A percentile compares a stretch with the other conserved stretches of the same genome.
Evolutionary conservation across 1,140 invertebrate genomes (phyloP).

Genomic region (Melanaphis sacchari): DNA sequence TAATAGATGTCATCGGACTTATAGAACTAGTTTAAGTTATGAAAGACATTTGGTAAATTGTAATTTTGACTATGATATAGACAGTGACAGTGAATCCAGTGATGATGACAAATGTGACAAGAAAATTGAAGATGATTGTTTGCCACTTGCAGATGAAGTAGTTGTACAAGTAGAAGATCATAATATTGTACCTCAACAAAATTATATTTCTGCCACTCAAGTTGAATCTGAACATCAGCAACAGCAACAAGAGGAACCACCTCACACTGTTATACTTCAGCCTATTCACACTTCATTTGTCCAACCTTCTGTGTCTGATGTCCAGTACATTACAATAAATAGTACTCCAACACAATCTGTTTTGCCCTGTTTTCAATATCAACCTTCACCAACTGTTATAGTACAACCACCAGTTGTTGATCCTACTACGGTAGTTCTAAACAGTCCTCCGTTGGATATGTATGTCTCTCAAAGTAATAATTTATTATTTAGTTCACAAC

Average conservation of each 20-base stretch:
- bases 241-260: neutral
- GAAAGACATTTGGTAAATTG: conserved; percentile 82
- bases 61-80: conserved; percentile 70
- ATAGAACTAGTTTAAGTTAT: conserved; percentile 86
- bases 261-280: conserved; percentile 31
- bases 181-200: neutral
- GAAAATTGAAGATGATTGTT: neutral
- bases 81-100: conserved; percentile 76
- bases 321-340: conserved; percentile 52
- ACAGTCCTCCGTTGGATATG: conserved; percentile 31
- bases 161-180: conserved; percentile 13
- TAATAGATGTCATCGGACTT: conserved; percentile 85
- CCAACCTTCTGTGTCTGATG: conserved; percentile 41
- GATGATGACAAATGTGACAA: conserved; percentile 52
- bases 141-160: neutral
- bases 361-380: conserved; percentile 54
- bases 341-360: conserved; percentile 23
- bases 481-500: conserved; percentile 43
- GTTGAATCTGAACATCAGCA: conserved; percentile 11
- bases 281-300: conserved; percentile 37
- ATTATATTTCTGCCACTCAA: neutral
- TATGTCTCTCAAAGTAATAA: conserved; percentile 43
- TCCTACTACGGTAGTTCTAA: conserved; percentile 25
- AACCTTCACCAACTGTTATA: conserved; percentile 35
- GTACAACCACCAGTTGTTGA: conserved; percentile 47